Conservation (phyloP, 1,140 invertebrate species). For the Cyclargus thomasi region DNA sequence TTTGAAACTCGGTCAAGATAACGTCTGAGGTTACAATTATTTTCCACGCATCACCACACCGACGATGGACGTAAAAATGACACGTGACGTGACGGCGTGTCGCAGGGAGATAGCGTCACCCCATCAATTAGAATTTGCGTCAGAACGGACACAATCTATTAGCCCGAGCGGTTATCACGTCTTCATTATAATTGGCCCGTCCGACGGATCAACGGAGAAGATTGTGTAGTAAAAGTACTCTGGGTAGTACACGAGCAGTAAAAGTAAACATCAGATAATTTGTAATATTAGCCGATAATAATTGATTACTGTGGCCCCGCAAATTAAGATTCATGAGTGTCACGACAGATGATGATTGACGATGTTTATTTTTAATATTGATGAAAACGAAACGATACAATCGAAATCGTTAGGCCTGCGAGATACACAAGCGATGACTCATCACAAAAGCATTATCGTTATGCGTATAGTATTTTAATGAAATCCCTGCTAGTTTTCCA, state of each 20-base stretch:
- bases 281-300: no score
- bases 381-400: neutral
- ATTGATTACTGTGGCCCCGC: no score
- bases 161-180: slow-evolving; percentile 11
- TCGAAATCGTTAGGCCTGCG: neutral
- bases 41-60: neutral
- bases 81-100: neutral
- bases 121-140: slow-evolving; percentile 13
- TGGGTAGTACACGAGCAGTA: no score
- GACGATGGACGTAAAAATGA: neutral
- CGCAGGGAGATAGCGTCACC: neutral
- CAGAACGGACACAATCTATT: slow-evolving; percentile 10
- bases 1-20: no score
- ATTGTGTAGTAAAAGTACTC: no score
- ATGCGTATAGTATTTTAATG: neutral
- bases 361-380: no score
- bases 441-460: neutral
- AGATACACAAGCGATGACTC: neutral
- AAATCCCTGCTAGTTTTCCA: neutral
- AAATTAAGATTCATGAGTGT: no score
- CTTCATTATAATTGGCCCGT: slow-evolving; percentile 15
- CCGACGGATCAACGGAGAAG: neutral
- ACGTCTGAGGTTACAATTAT: neutral
- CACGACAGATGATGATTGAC: no score
- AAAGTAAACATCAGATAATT: no score